Evolutionary conservation across 2,113 vertebrate species (phyloP), one percentile per base, ranked within the genome.

Genomic region (Uria lomvia): DNA sequence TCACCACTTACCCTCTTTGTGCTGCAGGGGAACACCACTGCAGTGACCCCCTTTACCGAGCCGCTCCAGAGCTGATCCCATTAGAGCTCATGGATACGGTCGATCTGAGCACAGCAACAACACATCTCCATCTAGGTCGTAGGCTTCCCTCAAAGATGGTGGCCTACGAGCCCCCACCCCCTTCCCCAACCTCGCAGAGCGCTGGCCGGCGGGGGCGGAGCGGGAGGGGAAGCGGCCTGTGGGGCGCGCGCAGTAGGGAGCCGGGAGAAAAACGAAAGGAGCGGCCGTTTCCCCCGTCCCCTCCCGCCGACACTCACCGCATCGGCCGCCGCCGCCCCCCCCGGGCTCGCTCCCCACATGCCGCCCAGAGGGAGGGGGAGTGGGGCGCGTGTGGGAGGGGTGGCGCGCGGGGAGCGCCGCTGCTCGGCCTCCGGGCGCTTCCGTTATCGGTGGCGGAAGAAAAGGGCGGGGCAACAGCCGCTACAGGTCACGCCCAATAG

Each of bases 231-330:
- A 66, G 78, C 50, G 79, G 93, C 79, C 68, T 43, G 55, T 34
- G 8, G 52, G 27, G 53, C 66, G 65, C 83, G 58, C 82, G 34
- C 11, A 26, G 34, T 1, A 47, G 15, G 34, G 43, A 9, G 29
- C 15, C 27, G 42, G 42, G n/a, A 32, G 22, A 43, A 30, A 11
- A 38, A 24, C 38, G 50, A n/a, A 56, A 50, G 55, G 13, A 59
- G 50, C 18, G 26, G 73, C 68, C n/a, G 36, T 21, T 63, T 40
- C 26, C 74, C 90, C 40, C n/a, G 16, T 22, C 49, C 56, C 40
- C 62, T 36, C 75, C 81, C 53, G 55, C 77, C 43, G 38, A 30
- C 83, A 92, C 94, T 92, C 94, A 92, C 94, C 94, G 76, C 90
- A 29, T 82, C 76, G 15, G 63, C 60, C 36, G 59, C 56, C 32